phyloP scores from a whole-genome alignment of 2,888 invertebrate genomes.

The Hartigia nigra region DNA sequence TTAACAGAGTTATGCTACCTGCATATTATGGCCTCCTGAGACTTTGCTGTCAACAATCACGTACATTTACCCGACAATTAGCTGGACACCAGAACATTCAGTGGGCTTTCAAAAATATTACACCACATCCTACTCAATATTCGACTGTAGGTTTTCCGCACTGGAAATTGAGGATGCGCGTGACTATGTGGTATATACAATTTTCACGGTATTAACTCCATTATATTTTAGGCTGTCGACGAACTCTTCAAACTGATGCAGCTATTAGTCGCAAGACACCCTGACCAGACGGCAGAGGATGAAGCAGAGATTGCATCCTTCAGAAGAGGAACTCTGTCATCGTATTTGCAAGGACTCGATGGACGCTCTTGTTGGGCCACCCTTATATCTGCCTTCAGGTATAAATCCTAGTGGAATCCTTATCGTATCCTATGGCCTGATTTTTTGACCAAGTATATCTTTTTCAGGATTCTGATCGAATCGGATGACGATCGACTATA shows the following conservation, averaged over 20 bases:
- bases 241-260: slow-evolving; percentile 92
- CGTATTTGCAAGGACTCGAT: slow-evolving; percentile 90
- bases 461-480: slow-evolving; percentile 82
- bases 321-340: slow-evolving; percentile 84
- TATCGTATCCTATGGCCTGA: background rate
- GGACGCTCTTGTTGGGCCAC: slow-evolving; percentile 94
- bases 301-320: slow-evolving; percentile 87
- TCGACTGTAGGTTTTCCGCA: slow-evolving; percentile 71
- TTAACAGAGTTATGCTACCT: slow-evolving; percentile 93
- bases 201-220: slow-evolving; percentile 14
- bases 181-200: background rate
- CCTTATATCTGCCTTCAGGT: slow-evolving; percentile 83
- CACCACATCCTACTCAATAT: slow-evolving; percentile 95
- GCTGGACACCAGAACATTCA: slow-evolving; percentile 95
- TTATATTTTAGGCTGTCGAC: slow-evolving; percentile 78
- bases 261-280: slow-evolving; percentile 86
- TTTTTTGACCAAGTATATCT: background rate
- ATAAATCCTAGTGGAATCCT: slow-evolving; percentile 19
- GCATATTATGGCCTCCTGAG: slow-evolving; percentile 91
- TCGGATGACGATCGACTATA: slow-evolving; percentile 89
- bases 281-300: slow-evolving; percentile 81
- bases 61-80: slow-evolving; percentile 85
- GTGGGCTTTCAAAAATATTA: slow-evolving; percentile 97
- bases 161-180: background rate
- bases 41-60: slow-evolving; percentile 90